Evolutionary conservation across 2,888 invertebrate species (phyloP), one percentile per base, ranked within the genome.

Genomic region (Drosophila quasianomalipes): DNA sequence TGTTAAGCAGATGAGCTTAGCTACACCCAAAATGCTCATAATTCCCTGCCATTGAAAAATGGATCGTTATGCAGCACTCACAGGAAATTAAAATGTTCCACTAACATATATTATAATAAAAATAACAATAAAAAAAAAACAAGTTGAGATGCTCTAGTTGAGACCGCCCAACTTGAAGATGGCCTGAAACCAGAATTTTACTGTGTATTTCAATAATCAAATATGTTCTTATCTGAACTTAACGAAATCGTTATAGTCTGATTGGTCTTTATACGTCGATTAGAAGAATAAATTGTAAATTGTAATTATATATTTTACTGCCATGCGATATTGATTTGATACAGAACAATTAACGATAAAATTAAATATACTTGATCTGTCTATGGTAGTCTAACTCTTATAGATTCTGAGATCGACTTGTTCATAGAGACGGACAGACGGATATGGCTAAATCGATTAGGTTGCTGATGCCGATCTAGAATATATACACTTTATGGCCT

Each of bases 1-100:
- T 81, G 61, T 49, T 78, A 77, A 71, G 72, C 73, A 71, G 63
- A 28, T 44, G 57, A 53, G 66, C 66, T 55, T 59, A 58, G 30
- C 35, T 41, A 14, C 22, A 9, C 26, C 22, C 39, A 53, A 60
- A 71, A 44, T 28, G 22, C 57, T 49, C 63, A 53, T 19, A 51
- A 47, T 59, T 69, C 19, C 7, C 10, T 6, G 28, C 19, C 4
- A 47, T 16, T 26, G 16, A 26, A 44, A 53, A 58, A 14, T 26
- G 53, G 5, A 69, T 59, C 26, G 33, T 61, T 30, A 4, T 63
- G 44, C 22, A 22, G 52, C 19, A 28, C 37, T 54, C 47, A 39
- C 41, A n/a, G n/a, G 12, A n/a, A 41, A 41, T 41, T 19, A 41
- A 9, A 9, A 4, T 12, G 12, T 33, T 5, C 33, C 2, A 16